These are phyloP conservation scores for Brachypodius melanocephalos DNA, from an alignment of 2,113 vertebrate genomes.

Conservation along the genomic window DNA sequence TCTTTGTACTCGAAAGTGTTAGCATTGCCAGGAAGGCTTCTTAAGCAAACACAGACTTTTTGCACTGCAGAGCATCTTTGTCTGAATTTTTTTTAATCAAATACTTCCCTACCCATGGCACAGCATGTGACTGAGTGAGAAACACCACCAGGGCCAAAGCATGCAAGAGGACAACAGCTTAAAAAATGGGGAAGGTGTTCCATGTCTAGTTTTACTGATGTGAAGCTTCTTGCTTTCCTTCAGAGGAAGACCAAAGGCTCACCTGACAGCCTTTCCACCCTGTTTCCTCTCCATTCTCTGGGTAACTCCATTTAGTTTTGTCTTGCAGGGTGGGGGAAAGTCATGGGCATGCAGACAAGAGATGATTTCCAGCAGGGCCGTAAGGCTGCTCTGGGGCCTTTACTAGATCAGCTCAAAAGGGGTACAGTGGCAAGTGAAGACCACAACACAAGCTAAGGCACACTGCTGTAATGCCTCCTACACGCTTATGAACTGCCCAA, in stretches of 20 bases:
- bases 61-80: background rate
- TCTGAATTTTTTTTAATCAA: background rate
- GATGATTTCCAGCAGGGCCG: background rate
- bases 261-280: background rate
- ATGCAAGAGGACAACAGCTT: background rate
- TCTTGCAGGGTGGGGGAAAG: background rate
- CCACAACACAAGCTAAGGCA: background rate
- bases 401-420: background rate
- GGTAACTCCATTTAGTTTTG: background rate
- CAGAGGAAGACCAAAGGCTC: background rate
- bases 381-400: background rate
- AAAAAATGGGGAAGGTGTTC: background rate
- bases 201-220: background rate
- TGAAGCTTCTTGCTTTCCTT: background rate
- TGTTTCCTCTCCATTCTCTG: fast-evolving
- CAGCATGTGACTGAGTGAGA: background rate
- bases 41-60: background rate
- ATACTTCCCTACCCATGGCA: background rate
- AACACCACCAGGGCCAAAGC: background rate
- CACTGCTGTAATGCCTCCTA: background rate
- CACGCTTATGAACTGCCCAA: fast-evolving
- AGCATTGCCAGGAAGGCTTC: background rate
- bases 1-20: background rate
- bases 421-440: background rate
- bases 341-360: fast-evolving